These are phyloP conservation scores for Mellilla xanthometata DNA, from an alignment of 2,888 invertebrate species.

Conservation along the genomic window DNA sequence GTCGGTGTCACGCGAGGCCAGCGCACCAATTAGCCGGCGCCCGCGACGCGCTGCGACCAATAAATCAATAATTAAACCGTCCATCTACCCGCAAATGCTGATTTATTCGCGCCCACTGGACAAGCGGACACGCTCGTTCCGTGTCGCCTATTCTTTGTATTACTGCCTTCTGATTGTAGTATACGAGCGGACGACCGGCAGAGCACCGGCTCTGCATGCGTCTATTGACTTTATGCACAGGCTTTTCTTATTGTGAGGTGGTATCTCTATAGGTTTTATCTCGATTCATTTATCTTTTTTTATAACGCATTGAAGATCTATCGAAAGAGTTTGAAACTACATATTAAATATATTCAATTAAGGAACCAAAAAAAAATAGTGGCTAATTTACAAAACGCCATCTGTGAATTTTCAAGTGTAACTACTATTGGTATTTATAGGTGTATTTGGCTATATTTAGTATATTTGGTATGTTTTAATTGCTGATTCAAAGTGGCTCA, in stretches of 20 bases:
- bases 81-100: conserved; percentile 78
- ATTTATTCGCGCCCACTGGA: conserved; percentile 72
- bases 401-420: no score
- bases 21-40: conserved; percentile 76
- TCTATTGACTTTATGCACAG: conserved; percentile 6
- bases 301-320: no score
- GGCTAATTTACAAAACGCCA: no score
- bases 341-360: no score
- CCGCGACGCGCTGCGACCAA: conserved; percentile 58
- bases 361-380: no score
- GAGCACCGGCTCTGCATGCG: conserved; percentile 2
- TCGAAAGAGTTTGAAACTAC: no score
- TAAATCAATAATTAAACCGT: conserved; percentile 82
- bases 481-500: no score
- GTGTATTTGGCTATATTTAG: no score
- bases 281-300: no score
- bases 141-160: conserved; percentile 55
- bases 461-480: no score
- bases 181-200: conserved; percentile 31
- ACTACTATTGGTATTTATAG: no score
- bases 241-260: background rate
- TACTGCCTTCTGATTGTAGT: conserved; percentile 48
- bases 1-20: background rate
- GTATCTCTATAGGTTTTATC: background rate
- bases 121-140: conserved; percentile 63